Conservation (phyloP, 2,113 vertebrate species). For the Harpagus bidentatus region DNA sequence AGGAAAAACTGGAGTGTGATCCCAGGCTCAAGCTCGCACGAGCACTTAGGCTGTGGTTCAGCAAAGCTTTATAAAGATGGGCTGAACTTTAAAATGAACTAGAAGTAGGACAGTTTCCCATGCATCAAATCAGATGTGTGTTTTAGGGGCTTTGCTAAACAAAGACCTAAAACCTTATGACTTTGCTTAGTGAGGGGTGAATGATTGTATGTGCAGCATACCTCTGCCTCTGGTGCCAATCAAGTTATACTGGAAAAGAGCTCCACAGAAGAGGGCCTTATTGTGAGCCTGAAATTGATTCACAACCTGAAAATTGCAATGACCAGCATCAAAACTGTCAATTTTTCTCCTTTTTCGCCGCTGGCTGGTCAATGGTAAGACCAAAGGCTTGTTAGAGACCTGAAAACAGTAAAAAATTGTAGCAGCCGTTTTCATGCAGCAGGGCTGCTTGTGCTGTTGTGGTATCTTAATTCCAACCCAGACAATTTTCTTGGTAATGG, state of each 20-base stretch:
- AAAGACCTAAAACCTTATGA: background rate
- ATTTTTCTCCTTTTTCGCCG: background rate
- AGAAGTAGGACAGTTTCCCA: background rate
- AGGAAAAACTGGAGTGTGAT: background rate
- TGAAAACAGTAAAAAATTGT: background rate
- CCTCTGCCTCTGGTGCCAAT: background rate
- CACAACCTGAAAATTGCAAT: background rate
- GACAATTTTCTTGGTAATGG: background rate
- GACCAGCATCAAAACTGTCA: background rate
- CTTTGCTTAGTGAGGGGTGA: background rate
- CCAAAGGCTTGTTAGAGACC: background rate
- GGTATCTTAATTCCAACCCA: background rate
- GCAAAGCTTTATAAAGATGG: background rate
- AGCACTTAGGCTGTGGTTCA: background rate
- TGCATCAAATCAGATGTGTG: background rate
- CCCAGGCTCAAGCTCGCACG: accelerated
- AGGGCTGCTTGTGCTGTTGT: background rate
- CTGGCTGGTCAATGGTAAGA: background rate
- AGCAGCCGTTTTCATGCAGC: background rate
- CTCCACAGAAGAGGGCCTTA: background rate
- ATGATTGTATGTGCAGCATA: accelerated
- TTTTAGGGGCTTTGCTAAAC: background rate
- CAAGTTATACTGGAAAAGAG: background rate
- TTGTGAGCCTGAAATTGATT: background rate
- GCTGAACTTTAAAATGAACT: background rate